Conservation (phyloP, 2,113 vertebrate species). For the Notechis scutatus region DNA sequence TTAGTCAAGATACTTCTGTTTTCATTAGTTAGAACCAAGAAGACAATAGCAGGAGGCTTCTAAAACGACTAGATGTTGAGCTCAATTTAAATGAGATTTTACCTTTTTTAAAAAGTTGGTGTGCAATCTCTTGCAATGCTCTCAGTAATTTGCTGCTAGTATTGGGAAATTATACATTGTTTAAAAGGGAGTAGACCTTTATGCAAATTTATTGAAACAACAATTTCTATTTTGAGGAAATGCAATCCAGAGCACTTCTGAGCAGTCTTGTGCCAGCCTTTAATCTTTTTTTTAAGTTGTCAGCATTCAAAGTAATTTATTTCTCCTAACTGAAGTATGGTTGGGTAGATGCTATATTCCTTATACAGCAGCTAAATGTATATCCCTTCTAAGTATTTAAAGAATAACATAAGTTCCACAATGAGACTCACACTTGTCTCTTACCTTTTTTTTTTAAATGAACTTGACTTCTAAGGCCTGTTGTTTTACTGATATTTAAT, state of each 20-base stretch:
- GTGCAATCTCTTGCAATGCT: background rate
- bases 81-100: background rate
- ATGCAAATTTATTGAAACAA: background rate
- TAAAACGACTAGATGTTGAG: background rate
- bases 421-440: background rate
- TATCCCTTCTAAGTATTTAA: background rate
- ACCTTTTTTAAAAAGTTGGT: background rate
- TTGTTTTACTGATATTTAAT: background rate
- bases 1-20: background rate
- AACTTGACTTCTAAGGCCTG: background rate
- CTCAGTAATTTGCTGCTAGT: background rate
- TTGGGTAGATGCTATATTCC: background rate
- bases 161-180: background rate
- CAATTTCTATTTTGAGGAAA: background rate
- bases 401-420: background rate
- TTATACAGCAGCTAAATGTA: background rate
- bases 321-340: background rate
- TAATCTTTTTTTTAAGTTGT: background rate
- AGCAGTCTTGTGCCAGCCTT: background rate
- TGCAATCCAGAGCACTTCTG: background rate
- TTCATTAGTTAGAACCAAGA: background rate
- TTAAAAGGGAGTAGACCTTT: background rate
- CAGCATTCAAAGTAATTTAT: background rate
- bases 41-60: background rate
- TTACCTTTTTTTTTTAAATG: background rate